phyloP scores from a whole-genome alignment of 2,888 invertebrate genomes.

The Drosophila prolongata region DNA sequence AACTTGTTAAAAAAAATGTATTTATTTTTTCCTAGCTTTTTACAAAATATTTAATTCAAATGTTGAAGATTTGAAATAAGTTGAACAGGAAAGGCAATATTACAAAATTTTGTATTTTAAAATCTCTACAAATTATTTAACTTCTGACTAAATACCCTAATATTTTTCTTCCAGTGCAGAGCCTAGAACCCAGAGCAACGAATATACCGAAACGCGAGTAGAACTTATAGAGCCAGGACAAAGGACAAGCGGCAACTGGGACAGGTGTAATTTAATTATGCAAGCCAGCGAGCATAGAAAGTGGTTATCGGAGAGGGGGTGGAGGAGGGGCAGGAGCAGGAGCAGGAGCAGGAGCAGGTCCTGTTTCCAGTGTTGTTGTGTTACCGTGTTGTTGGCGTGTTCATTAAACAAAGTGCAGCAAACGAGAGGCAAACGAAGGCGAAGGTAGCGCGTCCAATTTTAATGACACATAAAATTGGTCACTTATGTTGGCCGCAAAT shows the following conservation, averaged over 20 bases:
- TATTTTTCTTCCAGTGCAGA: constrained; percentile 4
- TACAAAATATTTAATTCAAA: too few species aligned
- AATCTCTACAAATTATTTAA: too few species aligned
- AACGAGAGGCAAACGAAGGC: constrained; percentile 43
- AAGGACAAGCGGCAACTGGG: constrained; percentile 47
- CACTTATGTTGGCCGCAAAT: constrained; percentile 77
- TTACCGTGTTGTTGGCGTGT: constrained; percentile 46
- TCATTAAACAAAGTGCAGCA: constrained; percentile 51
- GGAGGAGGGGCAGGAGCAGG: background rate
- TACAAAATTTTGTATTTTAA: too few species aligned
- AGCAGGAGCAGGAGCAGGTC: constrained; percentile 15
- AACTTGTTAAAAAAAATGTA: too few species aligned
- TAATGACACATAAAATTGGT: constrained; percentile 82
- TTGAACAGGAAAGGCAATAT: too few species aligned
- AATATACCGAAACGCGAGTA: background rate
- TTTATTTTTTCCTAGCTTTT: too few species aligned
- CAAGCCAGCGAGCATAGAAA: constrained; percentile 30
- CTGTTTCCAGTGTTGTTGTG: constrained; percentile 23
- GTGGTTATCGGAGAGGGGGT: background rate
- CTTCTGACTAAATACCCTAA: too few species aligned
- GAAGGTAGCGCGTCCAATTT: constrained; percentile 71
- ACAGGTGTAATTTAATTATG: constrained; percentile 82
- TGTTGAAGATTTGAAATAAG: too few species aligned
- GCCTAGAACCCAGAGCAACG: constrained; percentile 2
- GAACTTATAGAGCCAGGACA: constrained; percentile 8